These are phyloP conservation scores for Amblyteles armatorius DNA, from an alignment of 2,888 invertebrate genomes.

Conservation along the genomic window DNA sequence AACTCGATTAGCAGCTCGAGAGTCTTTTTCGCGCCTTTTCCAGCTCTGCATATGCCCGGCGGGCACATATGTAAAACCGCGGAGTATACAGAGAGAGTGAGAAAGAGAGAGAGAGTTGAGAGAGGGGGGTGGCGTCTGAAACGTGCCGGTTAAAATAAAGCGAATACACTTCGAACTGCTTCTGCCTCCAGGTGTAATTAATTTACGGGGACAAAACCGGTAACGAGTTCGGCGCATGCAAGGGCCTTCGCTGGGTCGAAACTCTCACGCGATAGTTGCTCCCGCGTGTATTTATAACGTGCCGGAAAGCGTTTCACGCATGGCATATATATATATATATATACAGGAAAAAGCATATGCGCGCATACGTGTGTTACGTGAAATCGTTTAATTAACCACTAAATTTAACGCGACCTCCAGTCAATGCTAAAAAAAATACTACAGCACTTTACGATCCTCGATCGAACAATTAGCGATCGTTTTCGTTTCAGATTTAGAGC, in stretches of 20 bases:
- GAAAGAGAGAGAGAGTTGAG: slow-evolving; percentile 33
- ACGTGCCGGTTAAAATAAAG: slow-evolving; percentile 69
- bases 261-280: slow-evolving; percentile 76
- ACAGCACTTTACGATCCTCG: neutral
- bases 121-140: slow-evolving; percentile 46
- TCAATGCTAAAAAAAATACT: neutral
- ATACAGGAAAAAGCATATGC: slow-evolving; percentile 12
- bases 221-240: slow-evolving; percentile 80
- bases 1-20: slow-evolving; percentile 70
- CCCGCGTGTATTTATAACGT: slow-evolving; percentile 74
- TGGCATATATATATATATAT: slow-evolving; percentile 23
- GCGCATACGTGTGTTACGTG: slow-evolving; percentile 18
- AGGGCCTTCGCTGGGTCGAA: slow-evolving; percentile 66
- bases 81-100: slow-evolving; percentile 30
- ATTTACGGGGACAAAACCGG: slow-evolving; percentile 80
- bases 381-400: slow-evolving; percentile 28
- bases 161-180: slow-evolving; percentile 59
- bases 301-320: slow-evolving; percentile 59
- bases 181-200: slow-evolving; percentile 74
- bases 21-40: slow-evolving; percentile 59
- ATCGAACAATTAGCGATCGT: slow-evolving; percentile 8
- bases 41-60: slow-evolving; percentile 32
- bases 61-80: slow-evolving; percentile 28
- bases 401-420: slow-evolving; percentile 18
- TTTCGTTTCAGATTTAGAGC: neutral